A percentile compares a stretch with the other conserved stretches of the same genome.
Conservation (phyloP, 2,888 invertebrate genomes). For the Morinoia aosen region DNA sequence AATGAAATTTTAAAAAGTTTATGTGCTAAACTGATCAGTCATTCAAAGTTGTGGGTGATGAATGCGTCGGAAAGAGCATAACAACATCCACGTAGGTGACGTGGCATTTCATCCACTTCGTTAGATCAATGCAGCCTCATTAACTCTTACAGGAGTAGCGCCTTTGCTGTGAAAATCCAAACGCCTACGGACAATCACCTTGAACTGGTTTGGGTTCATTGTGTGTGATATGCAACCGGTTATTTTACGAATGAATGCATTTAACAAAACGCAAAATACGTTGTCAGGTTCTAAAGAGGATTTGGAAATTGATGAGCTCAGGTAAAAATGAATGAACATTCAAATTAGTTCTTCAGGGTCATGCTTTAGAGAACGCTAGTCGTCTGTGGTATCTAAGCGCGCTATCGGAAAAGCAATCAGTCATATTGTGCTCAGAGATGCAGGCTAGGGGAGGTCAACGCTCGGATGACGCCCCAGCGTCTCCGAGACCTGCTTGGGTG, state of each 20-base stretch:
- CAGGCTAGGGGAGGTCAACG: constrained; percentile 37
- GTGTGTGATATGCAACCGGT: not conserved
- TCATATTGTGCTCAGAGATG: constrained; percentile 19
- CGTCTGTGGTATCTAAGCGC: constrained; percentile 16
- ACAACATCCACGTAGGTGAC: not conserved
- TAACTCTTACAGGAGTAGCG: not conserved
- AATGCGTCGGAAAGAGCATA: not conserved
- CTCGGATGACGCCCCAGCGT: constrained; percentile 19
- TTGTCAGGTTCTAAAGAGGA: not conserved
- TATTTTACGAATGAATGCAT: not conserved
- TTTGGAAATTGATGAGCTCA: not conserved
- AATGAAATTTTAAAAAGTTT: not conserved
- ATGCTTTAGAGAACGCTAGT: not conserved
- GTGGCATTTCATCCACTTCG: not conserved
- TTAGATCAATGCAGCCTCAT: not conserved
- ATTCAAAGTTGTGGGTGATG: not conserved
- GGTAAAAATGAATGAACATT: not conserved
- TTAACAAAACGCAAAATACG: not conserved
- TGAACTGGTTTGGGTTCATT: not conserved
- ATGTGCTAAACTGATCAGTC: not conserved
- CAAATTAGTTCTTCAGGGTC: not conserved
- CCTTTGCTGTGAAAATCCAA: not conserved
- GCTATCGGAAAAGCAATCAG: constrained; percentile 31
- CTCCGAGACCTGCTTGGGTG: not conserved
- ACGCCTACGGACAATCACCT: not conserved